Conservation (phyloP, 2,797 vertebrate genomes). For the Helarctos malayanus region DNA sequence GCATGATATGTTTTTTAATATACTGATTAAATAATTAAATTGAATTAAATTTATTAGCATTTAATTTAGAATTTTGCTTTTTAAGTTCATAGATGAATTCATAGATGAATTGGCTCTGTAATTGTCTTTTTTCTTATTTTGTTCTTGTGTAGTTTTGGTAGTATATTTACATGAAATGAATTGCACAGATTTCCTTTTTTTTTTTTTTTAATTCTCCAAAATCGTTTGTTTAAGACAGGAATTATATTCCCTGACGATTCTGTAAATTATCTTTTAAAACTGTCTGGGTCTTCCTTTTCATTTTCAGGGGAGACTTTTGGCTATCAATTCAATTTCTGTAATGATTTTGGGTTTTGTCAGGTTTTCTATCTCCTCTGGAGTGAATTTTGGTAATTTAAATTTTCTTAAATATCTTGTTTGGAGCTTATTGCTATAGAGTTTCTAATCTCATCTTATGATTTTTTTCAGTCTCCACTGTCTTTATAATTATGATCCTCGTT, state of each 20-base stretch:
- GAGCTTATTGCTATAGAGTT: background rate
- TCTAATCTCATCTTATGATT: background rate
- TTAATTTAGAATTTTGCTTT: slow-evolving; percentile 53
- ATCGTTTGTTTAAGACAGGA: background rate
- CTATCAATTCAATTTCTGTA: slow-evolving; percentile 40
- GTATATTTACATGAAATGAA: slow-evolving; percentile 19
- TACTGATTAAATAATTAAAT: background rate
- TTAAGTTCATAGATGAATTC: slow-evolving; percentile 17
- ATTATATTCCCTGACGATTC: background rate
- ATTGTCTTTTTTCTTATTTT: slow-evolving; percentile 42
- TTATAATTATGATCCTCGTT: slow-evolving; percentile 29
- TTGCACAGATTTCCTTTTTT: background rate
- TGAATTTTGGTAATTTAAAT: slow-evolving; percentile 33
- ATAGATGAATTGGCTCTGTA: slow-evolving; percentile 6
- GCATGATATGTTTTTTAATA: background rate
- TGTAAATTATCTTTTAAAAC: slow-evolving; percentile 11
- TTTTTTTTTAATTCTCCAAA: slow-evolving; percentile 13
- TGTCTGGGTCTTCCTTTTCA: slow-evolving; percentile 16
- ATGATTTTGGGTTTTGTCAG: background rate
- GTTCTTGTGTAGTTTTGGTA: slow-evolving; percentile 15
- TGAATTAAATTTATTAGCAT: slow-evolving; percentile 28
- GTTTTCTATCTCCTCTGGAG: slow-evolving; percentile 57
- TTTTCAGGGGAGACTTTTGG: background rate
- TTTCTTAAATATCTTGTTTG: slow-evolving; percentile 53
- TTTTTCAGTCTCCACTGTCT: background rate